Evolutionary conservation across 1,140 invertebrate genomes (phyloP).

Genomic region (Caenorhabditis inopinata): DNA sequence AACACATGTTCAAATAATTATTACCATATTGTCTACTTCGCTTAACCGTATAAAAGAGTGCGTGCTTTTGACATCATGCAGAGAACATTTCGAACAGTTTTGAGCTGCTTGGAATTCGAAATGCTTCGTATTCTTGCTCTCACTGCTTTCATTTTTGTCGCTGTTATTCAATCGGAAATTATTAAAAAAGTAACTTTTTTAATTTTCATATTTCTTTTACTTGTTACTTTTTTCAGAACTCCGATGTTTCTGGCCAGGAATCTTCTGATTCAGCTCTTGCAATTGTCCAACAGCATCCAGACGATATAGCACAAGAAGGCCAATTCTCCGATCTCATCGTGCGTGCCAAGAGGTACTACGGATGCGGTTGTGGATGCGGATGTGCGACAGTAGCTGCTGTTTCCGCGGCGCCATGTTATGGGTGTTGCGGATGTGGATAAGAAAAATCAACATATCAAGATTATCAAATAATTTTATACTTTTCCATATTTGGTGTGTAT

Average conservation of each 20-base stretch:
- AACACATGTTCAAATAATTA: conserved; percentile 13
- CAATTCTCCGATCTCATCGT: neutral
- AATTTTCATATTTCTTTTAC: no score
- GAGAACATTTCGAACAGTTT: neutral
- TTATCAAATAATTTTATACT: no score
- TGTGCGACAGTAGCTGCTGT: neutral
- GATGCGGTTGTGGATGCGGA: conserved; percentile 4
- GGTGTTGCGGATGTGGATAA: conserved; percentile 17
- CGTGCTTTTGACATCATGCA: no score
- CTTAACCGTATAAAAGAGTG: neutral
- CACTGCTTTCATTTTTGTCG: neutral
- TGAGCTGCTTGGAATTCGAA: neutral
- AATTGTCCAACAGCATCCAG: neutral
- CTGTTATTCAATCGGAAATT: neutral
- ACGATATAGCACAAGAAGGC: neutral
- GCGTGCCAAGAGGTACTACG: neutral
- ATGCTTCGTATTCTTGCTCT: neutral
- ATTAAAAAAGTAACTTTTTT: neutral
- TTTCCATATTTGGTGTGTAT: no score
- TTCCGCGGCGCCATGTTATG: neutral
- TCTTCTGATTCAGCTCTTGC: neutral
- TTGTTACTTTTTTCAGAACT: no score
- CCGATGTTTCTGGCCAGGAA: neutral
- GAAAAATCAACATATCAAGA: neutral
- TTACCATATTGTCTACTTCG: neutral